These are phyloP conservation scores for Xiphophorus maculatus DNA, from an alignment of 2,113 vertebrate species.

Conservation along the genomic window DNA sequence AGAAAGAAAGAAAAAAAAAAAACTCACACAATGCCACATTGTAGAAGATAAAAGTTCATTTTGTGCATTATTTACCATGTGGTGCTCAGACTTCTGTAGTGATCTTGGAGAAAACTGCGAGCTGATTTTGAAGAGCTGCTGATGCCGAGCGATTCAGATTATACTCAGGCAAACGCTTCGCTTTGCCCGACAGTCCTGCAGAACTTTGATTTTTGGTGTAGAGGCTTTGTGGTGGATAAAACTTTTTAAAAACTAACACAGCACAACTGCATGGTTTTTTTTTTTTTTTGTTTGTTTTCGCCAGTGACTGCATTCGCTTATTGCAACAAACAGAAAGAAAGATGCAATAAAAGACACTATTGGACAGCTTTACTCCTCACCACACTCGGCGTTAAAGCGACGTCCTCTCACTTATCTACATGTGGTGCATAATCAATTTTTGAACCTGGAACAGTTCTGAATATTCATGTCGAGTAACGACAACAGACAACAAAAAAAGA, in stretches of 20 bases:
- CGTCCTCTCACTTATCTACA: constrained; percentile 29
- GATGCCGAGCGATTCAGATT: constrained; percentile 64
- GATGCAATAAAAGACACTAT: constrained; percentile 14
- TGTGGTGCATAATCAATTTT: constrained; percentile 31
- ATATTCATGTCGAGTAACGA: constrained; percentile 60
- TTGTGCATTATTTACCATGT: background rate
- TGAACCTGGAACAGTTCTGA: constrained; percentile 46
- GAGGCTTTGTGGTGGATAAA: too few relatives aligned
- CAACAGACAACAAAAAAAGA: constrained; percentile 4
- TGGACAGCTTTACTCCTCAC: constrained; percentile 7
- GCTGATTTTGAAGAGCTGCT: constrained; percentile 30
- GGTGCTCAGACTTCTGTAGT: constrained; percentile 18
- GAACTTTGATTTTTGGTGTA: constrained; percentile 63
- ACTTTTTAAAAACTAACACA: constrained; percentile 57
- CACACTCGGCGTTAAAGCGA: constrained; percentile 10
- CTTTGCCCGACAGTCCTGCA: constrained; percentile 56
- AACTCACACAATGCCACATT: too few relatives aligned
- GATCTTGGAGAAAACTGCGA: constrained; percentile 39
- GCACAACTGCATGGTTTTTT: background rate
- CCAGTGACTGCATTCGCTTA: constrained; percentile 23
- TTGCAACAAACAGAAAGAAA: constrained; percentile 27
- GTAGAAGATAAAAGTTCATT: background rate
- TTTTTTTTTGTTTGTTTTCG: background rate
- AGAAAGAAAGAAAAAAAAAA: too few relatives aligned
- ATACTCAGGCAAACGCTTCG: constrained; percentile 51